Evolutionary conservation across 2,797 vertebrate species (phyloP), one percentile per base, ranked within the genome.

Genomic region (Molothrus ater): DNA sequence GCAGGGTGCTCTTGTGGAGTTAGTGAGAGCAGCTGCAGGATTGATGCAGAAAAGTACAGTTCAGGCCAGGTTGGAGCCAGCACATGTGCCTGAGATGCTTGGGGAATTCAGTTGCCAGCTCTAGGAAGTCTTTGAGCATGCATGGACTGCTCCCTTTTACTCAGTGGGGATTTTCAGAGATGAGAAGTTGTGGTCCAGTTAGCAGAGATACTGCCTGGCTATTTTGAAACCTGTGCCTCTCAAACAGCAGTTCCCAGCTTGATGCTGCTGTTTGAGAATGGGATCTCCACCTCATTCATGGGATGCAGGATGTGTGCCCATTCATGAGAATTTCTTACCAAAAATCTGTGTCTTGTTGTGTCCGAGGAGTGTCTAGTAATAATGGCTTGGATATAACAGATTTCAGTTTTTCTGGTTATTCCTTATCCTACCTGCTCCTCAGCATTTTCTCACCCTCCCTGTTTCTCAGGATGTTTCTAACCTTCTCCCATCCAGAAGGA

Each of bases 321-420:
- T 2, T 2, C 7, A 18, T 0, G 0, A 0, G 2, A 32, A 16
- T 45, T 78, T 64, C 17, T 38, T 71, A 17, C 13, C 10, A 51
- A 26, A 68, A 65, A 4, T 68, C 21, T 74, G 6, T 17, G 9
- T 71, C 15, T 31, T 43, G 0, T 42, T 31, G 8, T 11, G 2
- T 21, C 54, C 51, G 40, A 53, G 22, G 54, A 70, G 19, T 26
- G 32, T 63, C 71, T 56, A 51, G 42, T 36, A 26, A 64, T 51
- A 28, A 20, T 54, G 26, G 31, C 21, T 54, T 31, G n/a, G n/a
- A 15, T 59, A 12, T 20, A 54, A 86, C 10, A 34, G 10, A 47
- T 72, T 38, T 72, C 12, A 9, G 11, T 29, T 9, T 90, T 80
- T 72, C 31, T 82, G 12, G 9, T 72, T 85, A 43, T 65, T 5